Evolutionary conservation across 2,113 vertebrate genomes (phyloP).

Genomic region (Pseudonaja textilis): DNA sequence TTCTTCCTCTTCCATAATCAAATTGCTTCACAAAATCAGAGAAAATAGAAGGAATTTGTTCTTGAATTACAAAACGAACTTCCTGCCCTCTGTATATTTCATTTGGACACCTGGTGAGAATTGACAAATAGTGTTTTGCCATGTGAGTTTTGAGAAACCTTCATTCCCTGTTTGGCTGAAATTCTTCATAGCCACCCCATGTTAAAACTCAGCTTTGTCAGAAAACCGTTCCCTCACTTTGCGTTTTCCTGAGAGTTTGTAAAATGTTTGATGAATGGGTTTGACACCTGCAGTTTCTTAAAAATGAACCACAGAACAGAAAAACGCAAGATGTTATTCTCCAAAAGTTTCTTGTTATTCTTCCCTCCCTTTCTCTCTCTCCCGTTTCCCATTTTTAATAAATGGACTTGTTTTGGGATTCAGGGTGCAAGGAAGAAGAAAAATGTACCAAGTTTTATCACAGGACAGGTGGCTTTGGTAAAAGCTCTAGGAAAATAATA

Average conservation of each 20-base stretch:
- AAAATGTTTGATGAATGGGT: constrained; percentile 30
- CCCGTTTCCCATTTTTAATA: neutral
- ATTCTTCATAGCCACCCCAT: constrained; percentile 42
- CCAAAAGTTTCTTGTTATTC: constrained; percentile 12
- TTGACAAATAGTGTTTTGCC: constrained; percentile 44
- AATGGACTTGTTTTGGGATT: neutral
- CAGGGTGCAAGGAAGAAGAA: neutral
- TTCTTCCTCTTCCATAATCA: neutral
- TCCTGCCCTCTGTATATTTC: constrained; percentile 24
- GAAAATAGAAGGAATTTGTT: constrained; percentile 13
- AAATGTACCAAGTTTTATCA: neutral
- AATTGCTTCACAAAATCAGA: constrained; percentile 3
- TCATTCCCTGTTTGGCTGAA: neutral
- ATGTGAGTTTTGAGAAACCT: constrained; percentile 2
- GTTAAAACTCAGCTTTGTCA: constrained; percentile 33
- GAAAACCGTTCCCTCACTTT: neutral
- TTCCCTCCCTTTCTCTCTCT: neutral
- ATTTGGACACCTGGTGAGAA: constrained; percentile 41
- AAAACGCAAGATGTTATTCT: neutral
- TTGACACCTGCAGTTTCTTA: constrained; percentile 16
- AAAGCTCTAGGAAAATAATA: constrained; percentile 24
- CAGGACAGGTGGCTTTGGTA: constrained; percentile 33
- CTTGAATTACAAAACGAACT: constrained; percentile 35
- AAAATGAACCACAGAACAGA: neutral
- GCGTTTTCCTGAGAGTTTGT: constrained; percentile 42